Evolutionary conservation across 2,797 vertebrate genomes (phyloP), one percentile per base, ranked within the genome.

Genomic region (Bovichtus variegatus): DNA sequence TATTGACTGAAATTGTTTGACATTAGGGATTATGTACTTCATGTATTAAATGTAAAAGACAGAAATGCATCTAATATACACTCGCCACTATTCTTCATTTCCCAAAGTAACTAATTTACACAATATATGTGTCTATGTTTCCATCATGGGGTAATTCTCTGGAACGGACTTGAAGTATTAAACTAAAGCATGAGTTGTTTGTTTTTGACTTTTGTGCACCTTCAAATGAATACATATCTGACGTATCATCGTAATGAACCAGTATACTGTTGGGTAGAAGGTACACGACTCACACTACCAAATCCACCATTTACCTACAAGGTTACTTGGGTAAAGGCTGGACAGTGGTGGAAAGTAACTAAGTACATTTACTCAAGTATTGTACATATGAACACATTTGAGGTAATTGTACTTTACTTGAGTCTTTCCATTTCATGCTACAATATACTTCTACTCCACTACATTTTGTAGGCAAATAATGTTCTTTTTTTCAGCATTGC

Each of bases 181-280:
- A 29, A 71, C n/a, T n/a, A 40, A 15, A 50, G 9, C 31, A 46
- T 18, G 51, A 47, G 18, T 54, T 40, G 12, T 71, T 61, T 78
- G 8, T 53, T 47, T 60, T 18, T 50, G 9, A 36, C 11, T 16
- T 36, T 8, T 44, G 5, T 46, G 21, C 13, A 18, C 16, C 2
- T 23, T 25, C 3, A 57, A 10, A 57, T 31, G 2, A 46, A 31
- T 13, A 49, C 16, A 47, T 54, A 47, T 41, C 11, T 34, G 41
- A 58, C 15, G 16, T 58, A 5, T 49, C 1, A 66, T 49, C 1
- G 66, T 43, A n/a, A 43, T 29, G 34, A 74, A 38, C 16, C 34
- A 57, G 49, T 5, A 19, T n/a, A 34, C 6, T 46, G 40, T 27
- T 18, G 1, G 18, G 11, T 40, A n/a, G 6, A 50, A 61, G 13